These are phyloP conservation scores for Thaumatotibia leucotreta DNA, from an alignment of 1,140 invertebrate species.

Conservation along the genomic window DNA sequence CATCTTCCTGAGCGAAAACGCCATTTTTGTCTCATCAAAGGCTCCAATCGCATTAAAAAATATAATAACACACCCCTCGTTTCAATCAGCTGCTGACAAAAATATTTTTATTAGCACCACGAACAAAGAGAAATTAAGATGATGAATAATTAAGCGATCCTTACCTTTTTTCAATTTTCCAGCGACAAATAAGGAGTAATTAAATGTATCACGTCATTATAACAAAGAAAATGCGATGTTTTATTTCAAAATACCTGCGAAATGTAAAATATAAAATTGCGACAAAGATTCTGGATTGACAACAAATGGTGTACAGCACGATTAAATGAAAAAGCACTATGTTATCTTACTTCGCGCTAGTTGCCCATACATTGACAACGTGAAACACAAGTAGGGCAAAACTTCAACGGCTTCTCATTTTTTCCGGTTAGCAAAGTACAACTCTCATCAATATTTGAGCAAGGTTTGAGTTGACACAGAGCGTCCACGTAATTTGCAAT, in stretches of 20 bases:
- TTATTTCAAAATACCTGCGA: slow-evolving; percentile 24
- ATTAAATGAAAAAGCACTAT: background rate
- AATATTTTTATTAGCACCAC: slow-evolving; percentile 1
- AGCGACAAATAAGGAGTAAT: background rate
- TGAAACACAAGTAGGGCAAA: background rate
- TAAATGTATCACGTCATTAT: slow-evolving; percentile 24
- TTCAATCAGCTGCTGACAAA: background rate
- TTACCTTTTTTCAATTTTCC: background rate
- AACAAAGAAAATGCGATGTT: background rate
- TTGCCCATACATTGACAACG: background rate
- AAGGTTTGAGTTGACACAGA: too few relatives aligned
- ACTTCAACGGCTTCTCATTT: slow-evolving; percentile 5
- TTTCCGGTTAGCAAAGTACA: background rate
- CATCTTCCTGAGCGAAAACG: slow-evolving; percentile 62
- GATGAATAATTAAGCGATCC: background rate
- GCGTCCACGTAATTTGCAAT: too few relatives aligned
- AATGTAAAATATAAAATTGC: background rate
- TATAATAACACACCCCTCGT: background rate
- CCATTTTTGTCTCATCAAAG: slow-evolving; percentile 37
- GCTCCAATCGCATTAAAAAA: background rate
- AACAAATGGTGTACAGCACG: slow-evolving; percentile 17
- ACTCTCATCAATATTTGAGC: background rate
- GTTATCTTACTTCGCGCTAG: slow-evolving; percentile 3
- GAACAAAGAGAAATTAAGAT: background rate
- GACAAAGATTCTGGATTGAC: slow-evolving; percentile 16